phyloP scores from a whole-genome alignment of 2,888 invertebrate genomes.

The Vandiemenella viatica region DNA sequence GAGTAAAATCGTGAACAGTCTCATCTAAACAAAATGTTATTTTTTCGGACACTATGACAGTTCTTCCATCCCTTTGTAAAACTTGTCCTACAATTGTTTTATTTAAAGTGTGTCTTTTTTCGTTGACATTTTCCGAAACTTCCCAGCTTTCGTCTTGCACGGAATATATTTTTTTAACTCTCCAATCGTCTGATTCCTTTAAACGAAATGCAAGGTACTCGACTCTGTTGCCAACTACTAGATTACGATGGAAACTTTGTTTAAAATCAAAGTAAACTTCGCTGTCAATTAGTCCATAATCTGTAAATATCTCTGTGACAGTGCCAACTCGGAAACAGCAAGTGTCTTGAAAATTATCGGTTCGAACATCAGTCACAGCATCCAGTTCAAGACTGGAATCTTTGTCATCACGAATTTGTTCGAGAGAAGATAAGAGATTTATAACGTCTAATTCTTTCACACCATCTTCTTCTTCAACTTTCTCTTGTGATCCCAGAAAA shows the following conservation, averaged over 20 bases:
- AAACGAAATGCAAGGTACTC: slow-evolving; percentile 39
- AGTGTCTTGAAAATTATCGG: not conserved
- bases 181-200: slow-evolving; percentile 28
- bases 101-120: slow-evolving; percentile 6
- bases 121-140: slow-evolving; percentile 11
- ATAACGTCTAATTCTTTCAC: not conserved
- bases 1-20: slow-evolving; percentile 39
- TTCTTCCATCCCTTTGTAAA: slow-evolving; percentile 26
- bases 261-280: slow-evolving; percentile 36
- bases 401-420: not conserved
- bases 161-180: slow-evolving; percentile 41
- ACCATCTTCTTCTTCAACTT: not conserved
- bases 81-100: slow-evolving; percentile 29
- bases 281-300: slow-evolving; percentile 44
- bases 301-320: slow-evolving; percentile 38
- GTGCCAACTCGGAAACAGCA: slow-evolving; percentile 29
- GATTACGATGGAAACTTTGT: slow-evolving; percentile 25
- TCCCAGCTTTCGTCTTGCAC: slow-evolving; percentile 38
- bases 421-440: not conserved
- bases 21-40: slow-evolving; percentile 45
- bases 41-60: slow-evolving; percentile 33
- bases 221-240: slow-evolving; percentile 38
- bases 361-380: not conserved
- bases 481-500: too few species aligned
- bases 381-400: not conserved